Evolutionary conservation across 2,113 vertebrate genomes (phyloP).

Genomic region (Potamarius usumacintae): DNA sequence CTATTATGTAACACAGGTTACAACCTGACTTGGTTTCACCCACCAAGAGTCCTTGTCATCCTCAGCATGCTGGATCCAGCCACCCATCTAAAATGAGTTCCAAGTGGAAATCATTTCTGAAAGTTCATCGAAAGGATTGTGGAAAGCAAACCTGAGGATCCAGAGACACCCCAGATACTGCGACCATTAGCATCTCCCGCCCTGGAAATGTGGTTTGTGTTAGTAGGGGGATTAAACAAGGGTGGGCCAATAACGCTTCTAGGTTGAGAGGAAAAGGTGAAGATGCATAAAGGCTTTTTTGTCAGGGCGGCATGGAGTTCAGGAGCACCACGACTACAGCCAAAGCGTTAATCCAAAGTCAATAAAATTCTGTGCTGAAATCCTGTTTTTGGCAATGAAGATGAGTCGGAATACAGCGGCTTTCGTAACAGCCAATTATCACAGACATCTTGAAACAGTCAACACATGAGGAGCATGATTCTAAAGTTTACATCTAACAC

Average conservation of each 20-base stretch:
- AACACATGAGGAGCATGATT: constrained; percentile 17
- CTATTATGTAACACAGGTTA: constrained; percentile 33
- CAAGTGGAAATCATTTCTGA: constrained; percentile 20
- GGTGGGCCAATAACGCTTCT: constrained; percentile 4
- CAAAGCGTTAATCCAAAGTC: constrained; percentile 41
- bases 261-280: constrained; percentile 19
- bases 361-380: constrained; percentile 29
- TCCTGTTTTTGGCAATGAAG: constrained; percentile 34
- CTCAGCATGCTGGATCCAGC: background rate
- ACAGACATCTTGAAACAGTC: constrained; percentile 40
- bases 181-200: constrained; percentile 23
- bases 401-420: constrained; percentile 23
- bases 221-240: constrained; percentile 18
- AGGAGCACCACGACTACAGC: background rate
- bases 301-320: constrained; percentile 1
- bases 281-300: constrained; percentile 19
- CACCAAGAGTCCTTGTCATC: background rate
- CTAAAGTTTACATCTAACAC: constrained; percentile 13
- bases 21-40: constrained; percentile 12
- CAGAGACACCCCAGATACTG: constrained; percentile 7
- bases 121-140: constrained; percentile 26
- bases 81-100: constrained; percentile 21
- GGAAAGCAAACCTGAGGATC: background rate
- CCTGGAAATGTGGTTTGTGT: constrained; percentile 42
- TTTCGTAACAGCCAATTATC: constrained; percentile 45